phyloP scores from a whole-genome alignment of 1,140 invertebrate genomes.

The Phenacoccus solenopsis region DNA sequence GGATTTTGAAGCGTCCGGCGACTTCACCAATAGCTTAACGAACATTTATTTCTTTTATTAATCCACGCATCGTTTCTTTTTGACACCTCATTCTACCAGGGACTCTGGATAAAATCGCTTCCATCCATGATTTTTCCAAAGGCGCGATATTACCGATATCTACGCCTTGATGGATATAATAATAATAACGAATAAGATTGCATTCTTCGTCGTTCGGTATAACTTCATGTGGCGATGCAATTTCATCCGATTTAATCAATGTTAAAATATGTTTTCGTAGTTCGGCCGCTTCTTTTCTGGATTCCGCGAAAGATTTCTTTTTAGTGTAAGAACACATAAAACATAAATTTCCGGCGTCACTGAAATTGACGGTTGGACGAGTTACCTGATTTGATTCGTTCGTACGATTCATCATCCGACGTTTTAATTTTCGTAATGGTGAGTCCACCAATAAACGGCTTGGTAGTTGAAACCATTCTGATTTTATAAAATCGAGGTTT shows the following conservation, averaged over 20 bases:
- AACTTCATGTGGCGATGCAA: slow-evolving; percentile 24
- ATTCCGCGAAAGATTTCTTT: not conserved
- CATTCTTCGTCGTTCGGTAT: slow-evolving; percentile 45
- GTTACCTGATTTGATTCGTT: not conserved
- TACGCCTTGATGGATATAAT: slow-evolving; percentile 77
- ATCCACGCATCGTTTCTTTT: not conserved
- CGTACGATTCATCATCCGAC: not conserved
- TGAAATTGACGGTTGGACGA: no score
- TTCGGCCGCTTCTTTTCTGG: not conserved
- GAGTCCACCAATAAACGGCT: not conserved
- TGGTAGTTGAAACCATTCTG: not conserved
- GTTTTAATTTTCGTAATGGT: not conserved
- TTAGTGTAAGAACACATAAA: not conserved
- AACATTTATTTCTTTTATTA: not conserved
- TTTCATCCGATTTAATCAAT: slow-evolving; percentile 34
- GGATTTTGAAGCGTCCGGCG: no score
- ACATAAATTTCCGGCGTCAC: no score
- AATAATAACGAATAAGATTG: slow-evolving; percentile 68
- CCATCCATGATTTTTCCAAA: slow-evolving; percentile 43
- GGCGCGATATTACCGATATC: slow-evolving; percentile 74
- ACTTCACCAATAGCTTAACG: no score
- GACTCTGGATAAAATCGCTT: slow-evolving; percentile 36
- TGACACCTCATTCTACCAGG: not conserved
- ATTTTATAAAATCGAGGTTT: not conserved
- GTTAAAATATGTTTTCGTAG: slow-evolving; percentile 35